Evolutionary conservation across 2,888 invertebrate species (phyloP).

Genomic region (Synanthedon formicaeformis): DNA sequence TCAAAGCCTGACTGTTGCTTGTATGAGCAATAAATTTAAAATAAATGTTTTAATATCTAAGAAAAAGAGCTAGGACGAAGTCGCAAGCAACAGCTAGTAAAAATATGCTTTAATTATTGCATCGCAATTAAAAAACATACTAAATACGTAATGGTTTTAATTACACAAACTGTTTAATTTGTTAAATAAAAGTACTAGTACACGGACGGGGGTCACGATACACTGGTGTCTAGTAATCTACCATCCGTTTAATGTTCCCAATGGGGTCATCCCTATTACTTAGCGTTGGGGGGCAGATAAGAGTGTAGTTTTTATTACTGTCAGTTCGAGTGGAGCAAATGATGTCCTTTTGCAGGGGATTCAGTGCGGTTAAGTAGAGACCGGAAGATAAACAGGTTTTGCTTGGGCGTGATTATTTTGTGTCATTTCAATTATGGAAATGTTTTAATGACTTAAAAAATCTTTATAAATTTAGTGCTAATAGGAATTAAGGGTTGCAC

Average conservation of each 20-base stretch:
- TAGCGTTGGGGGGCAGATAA: slow-evolving; percentile 49
- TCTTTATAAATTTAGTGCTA: too few relatives aligned
- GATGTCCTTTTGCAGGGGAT: slow-evolving; percentile 14
- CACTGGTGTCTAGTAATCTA: slow-evolving; percentile 49
- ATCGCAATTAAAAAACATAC: too few relatives aligned
- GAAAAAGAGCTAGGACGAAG: too few relatives aligned
- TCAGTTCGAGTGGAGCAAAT: slow-evolving; percentile 41
- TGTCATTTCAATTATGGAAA: background rate
- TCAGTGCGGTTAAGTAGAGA: background rate
- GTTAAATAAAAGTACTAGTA: too few relatives aligned
- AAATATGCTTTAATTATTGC: too few relatives aligned
- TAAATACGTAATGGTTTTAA: too few relatives aligned
- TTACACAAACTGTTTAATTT: too few relatives aligned
- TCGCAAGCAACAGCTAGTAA: too few relatives aligned
- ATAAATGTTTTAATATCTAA: too few relatives aligned
- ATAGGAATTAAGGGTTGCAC: background rate
- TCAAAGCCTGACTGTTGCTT: too few relatives aligned
- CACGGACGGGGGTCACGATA: slow-evolving; percentile 19
- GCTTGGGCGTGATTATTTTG: too few relatives aligned
- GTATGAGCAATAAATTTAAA: too few relatives aligned
- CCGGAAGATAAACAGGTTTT: background rate
- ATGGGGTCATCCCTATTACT: slow-evolving; percentile 54
- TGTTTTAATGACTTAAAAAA: background rate
- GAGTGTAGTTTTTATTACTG: slow-evolving; percentile 57
- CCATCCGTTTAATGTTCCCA: slow-evolving; percentile 39